phyloP scores from a whole-genome alignment of 2,888 invertebrate species.

The Thelaira solivaga region DNA sequence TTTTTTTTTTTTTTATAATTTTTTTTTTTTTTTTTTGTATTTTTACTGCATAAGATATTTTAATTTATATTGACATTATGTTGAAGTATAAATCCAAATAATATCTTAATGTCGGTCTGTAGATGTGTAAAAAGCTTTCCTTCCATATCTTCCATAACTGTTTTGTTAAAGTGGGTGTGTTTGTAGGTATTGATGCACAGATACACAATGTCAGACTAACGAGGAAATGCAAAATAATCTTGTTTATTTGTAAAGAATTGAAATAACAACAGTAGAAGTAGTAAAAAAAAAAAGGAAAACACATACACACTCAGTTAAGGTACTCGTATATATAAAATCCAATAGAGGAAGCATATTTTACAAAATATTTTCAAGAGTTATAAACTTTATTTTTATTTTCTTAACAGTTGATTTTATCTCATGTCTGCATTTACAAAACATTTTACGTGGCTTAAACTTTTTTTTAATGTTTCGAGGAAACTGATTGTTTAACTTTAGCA shows the following conservation, averaged over 20 bases:
- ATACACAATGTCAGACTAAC: not conserved
- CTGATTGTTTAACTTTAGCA: too few relatives aligned
- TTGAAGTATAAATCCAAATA: slow-evolving; percentile 57
- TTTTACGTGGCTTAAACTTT: not conserved
- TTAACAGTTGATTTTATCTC: not conserved
- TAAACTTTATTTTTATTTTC: not conserved
- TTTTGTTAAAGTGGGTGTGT: not conserved
- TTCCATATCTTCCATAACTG: too few relatives aligned
- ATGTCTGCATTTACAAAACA: not conserved
- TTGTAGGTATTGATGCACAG: not conserved
- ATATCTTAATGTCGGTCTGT: slow-evolving; percentile 47
- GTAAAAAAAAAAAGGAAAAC: slow-evolving; percentile 1
- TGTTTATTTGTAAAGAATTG: slow-evolving; percentile 39
- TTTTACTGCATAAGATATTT: slow-evolving; percentile 55
- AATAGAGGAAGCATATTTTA: not conserved
- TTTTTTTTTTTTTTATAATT: not conserved
- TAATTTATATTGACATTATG: slow-evolving; percentile 61
- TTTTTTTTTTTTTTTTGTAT: not conserved
- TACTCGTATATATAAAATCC: slow-evolving; percentile 18
- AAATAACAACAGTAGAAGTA: slow-evolving; percentile 6
- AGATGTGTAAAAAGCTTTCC: slow-evolving; percentile 40
- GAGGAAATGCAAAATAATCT: slow-evolving; percentile 46
- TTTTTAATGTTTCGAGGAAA: too few relatives aligned
- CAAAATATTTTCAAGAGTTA: not conserved
- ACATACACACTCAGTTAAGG: slow-evolving; percentile 14